Evolutionary conservation across 2,797 vertebrate species (phyloP).

Genomic region (Phoebastria nigripes): DNA sequence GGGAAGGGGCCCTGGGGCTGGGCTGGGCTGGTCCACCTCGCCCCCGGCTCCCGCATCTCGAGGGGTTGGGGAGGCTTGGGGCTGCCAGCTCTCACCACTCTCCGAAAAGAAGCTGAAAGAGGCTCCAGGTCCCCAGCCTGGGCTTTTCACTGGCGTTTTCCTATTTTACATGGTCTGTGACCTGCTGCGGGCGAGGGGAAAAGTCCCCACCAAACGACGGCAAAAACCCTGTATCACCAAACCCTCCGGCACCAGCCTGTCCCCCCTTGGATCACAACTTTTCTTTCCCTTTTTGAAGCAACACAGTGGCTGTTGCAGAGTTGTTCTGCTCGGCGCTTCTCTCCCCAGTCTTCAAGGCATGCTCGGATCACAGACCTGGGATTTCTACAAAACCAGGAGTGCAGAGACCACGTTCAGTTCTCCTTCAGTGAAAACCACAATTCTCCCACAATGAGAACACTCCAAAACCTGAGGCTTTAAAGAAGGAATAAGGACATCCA

Average conservation of each 20-base stretch:
- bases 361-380: neutral
- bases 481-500: neutral
- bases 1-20: neutral
- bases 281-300: neutral
- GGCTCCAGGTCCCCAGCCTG: neutral
- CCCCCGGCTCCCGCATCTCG: accelerated
- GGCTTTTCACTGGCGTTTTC: neutral
- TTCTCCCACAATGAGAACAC: neutral
- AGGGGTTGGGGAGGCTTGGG: neutral
- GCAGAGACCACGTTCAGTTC: neutral
- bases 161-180: neutral
- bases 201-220: accelerated
- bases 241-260: neutral
- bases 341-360: neutral
- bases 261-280: neutral
- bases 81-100: neutral
- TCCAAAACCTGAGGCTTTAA: neutral
- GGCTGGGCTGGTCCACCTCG: too few species aligned
- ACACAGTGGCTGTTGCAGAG: neutral
- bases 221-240: neutral
- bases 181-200: neutral
- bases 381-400: neutral
- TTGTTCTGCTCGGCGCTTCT: neutral
- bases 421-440: neutral
- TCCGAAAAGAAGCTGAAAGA: neutral